phyloP scores from a whole-genome alignment of 2,113 vertebrate species.

The Callochromis pleurospilus region DNA sequence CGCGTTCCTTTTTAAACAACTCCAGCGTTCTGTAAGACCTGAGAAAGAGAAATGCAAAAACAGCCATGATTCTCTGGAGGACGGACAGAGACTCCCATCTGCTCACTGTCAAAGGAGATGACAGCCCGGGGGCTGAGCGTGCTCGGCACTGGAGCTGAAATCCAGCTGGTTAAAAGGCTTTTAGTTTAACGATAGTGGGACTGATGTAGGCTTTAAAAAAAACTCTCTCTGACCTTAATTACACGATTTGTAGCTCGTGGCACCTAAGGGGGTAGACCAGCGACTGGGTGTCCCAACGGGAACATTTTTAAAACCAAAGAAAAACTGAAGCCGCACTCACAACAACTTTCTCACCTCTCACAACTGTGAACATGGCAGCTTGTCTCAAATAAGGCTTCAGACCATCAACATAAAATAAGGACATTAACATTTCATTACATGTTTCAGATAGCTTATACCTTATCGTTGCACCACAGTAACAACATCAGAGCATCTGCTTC shows the following conservation, averaged over 20 bases:
- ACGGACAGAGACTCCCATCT: constrained; percentile 26
- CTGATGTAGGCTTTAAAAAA: background rate
- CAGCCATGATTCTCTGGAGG: background rate
- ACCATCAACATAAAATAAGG: background rate
- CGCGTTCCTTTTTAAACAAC: constrained; percentile 12
- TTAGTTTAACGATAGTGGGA: background rate
- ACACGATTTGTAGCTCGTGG: background rate
- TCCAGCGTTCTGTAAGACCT: background rate
- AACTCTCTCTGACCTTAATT: background rate
- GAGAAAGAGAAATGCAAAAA: background rate
- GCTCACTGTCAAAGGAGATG: constrained; percentile 11
- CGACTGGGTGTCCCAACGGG: background rate
- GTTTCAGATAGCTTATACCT: background rate
- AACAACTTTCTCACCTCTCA: background rate
- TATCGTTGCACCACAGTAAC: background rate
- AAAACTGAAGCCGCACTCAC: background rate
- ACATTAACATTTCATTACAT: background rate
- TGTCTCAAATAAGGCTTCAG: background rate
- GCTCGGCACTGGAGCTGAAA: background rate
- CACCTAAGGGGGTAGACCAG: background rate
- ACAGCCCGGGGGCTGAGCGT: background rate
- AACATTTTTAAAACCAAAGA: background rate
- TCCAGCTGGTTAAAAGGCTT: background rate
- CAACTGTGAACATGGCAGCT: background rate
- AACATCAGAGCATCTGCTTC: background rate